Evolutionary conservation across 2,113 vertebrate genomes (phyloP).

Genomic region (Melanocharis versteri): DNA sequence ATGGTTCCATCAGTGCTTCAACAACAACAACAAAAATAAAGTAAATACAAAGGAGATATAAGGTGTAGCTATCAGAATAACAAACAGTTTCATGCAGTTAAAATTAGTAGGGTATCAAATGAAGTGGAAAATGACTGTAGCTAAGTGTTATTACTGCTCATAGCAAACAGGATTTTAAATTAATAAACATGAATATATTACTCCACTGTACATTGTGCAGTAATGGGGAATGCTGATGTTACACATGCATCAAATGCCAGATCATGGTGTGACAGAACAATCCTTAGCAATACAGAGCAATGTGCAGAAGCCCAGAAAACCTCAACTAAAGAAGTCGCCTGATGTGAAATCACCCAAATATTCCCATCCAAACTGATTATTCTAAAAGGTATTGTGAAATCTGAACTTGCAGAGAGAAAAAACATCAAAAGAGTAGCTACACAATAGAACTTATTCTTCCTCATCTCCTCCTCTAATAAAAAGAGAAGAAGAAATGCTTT

Average conservation of each 20-base stretch:
- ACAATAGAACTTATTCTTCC: neutral
- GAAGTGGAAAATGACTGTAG: slow-evolving; percentile 56
- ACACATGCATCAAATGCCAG: neutral
- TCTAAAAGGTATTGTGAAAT: neutral
- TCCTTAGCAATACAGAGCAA: neutral
- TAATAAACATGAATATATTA: slow-evolving; percentile 61
- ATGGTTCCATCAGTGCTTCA: neutral
- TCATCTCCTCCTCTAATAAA: neutral
- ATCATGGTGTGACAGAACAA: neutral
- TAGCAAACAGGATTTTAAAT: slow-evolving; percentile 47
- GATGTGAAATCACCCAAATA: neutral
- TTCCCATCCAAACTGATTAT: neutral
- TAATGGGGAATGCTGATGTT: slow-evolving; percentile 3
- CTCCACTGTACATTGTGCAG: neutral
- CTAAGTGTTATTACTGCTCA: slow-evolving; percentile 39
- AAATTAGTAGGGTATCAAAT: slow-evolving; percentile 50
- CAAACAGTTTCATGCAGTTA: slow-evolving; percentile 22
- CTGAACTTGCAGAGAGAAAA: neutral
- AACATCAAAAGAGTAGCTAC: neutral
- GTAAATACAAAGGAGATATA: neutral
- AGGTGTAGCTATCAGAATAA: neutral
- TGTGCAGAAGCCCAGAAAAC: neutral
- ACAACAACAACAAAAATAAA: neutral
- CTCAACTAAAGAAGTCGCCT: neutral
- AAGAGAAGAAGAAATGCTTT: neutral